Percentiles rank a stretch among this genome's conserved stretches.
phyloP scores from a whole-genome alignment of 1,140 invertebrate genomes.

The Pogonomyrmex barbatus region DNA sequence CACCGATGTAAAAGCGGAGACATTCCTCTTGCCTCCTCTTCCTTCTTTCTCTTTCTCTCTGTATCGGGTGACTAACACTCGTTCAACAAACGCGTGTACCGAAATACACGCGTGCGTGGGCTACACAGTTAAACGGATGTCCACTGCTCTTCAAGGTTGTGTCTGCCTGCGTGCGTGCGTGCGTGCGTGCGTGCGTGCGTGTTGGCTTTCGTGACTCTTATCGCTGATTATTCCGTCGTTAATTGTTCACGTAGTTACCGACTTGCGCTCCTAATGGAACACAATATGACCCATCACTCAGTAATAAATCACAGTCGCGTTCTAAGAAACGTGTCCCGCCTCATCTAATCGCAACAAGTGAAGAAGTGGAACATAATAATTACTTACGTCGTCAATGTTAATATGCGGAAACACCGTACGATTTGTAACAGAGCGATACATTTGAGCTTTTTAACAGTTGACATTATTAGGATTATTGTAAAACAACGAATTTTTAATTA shows the following conservation, averaged over 20 bases:
- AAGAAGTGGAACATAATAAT: background rate
- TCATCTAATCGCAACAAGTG: slow-evolving; percentile 18
- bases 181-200: slow-evolving; percentile 4
- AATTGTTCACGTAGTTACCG: slow-evolving; percentile 61
- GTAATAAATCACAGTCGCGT: slow-evolving; percentile 69
- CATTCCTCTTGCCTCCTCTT: background rate
- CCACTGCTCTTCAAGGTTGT: slow-evolving; percentile 17
- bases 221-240: slow-evolving; percentile 50
- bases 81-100: slow-evolving; percentile 52
- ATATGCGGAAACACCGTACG: background rate
- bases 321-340: background rate
- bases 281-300: slow-evolving; percentile 65
- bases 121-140: slow-evolving; percentile 53
- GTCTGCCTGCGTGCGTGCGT: background rate
- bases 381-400: background rate
- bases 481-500: too few species aligned
- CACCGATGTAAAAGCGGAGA: slow-evolving; percentile 20
- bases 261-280: slow-evolving; percentile 63
- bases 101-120: slow-evolving; percentile 63
- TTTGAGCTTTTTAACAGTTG: background rate
- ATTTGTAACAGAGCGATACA: background rate
- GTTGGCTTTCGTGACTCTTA: slow-evolving; percentile 57
- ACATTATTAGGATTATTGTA: background rate
- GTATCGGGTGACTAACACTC: slow-evolving; percentile 25
- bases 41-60: background rate